Evolutionary conservation across 2,888 invertebrate genomes (phyloP).

Genomic region (Sipunculus nudus): DNA sequence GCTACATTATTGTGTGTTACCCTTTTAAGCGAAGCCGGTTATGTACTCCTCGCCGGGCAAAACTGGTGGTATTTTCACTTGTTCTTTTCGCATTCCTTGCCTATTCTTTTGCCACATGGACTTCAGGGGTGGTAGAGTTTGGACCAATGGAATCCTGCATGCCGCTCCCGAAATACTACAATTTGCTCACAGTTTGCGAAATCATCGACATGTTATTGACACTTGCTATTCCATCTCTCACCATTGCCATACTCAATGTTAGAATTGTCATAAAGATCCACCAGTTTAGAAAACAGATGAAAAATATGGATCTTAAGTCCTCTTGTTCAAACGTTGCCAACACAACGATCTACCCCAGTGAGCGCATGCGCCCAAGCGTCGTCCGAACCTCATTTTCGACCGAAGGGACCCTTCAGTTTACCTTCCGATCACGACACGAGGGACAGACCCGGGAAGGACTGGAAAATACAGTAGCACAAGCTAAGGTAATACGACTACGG

Average conservation of each 20-base stretch:
- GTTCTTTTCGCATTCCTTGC: constrained; percentile 12
- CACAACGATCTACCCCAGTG: too few relatives aligned
- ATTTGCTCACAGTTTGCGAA: constrained; percentile 23
- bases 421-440: too few relatives aligned
- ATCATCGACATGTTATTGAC: constrained; percentile 29
- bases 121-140: constrained; percentile 23
- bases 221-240: constrained; percentile 27
- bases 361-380: too few relatives aligned
- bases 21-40: constrained; percentile 23
- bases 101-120: constrained; percentile 25
- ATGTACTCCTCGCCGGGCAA: constrained; percentile 23
- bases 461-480: too few relatives aligned
- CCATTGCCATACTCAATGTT: constrained; percentile 33
- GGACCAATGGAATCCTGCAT: constrained; percentile 12
- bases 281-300: neutral
- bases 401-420: too few relatives aligned
- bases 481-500: too few relatives aligned
- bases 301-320: too few relatives aligned
- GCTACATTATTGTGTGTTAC: constrained; percentile 26
- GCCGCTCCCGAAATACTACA: constrained; percentile 19
- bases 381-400: too few relatives aligned
- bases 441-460: too few relatives aligned
- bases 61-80: constrained; percentile 10
- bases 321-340: too few relatives aligned
- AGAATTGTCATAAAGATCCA: constrained; percentile 25